Conservation (phyloP, 2,888 invertebrate genomes). For the Aphodius sticticus region DNA sequence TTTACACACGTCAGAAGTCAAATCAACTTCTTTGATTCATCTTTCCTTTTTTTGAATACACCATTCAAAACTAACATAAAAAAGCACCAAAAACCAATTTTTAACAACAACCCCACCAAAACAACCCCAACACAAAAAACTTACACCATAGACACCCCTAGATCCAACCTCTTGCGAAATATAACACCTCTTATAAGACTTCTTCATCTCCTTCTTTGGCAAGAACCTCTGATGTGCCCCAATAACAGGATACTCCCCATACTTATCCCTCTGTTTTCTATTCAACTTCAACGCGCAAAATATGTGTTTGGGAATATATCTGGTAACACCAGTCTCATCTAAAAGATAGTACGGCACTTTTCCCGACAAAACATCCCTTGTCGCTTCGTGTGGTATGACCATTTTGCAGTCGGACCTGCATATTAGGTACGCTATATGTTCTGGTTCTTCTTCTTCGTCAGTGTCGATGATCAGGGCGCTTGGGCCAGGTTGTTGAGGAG, state of each 20-base stretch:
- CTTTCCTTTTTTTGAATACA: too few relatives aligned
- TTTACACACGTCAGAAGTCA: too few relatives aligned
- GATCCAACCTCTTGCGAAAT: slow-evolving; percentile 49
- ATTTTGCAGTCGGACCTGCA: slow-evolving; percentile 69
- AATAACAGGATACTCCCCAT: slow-evolving; percentile 55
- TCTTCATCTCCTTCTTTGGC: slow-evolving; percentile 46
- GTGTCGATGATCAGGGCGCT: slow-evolving; percentile 8
- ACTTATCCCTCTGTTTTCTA: slow-evolving; percentile 61
- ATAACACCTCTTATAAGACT: slow-evolving; percentile 51
- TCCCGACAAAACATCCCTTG: slow-evolving; percentile 77
- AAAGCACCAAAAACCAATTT: too few relatives aligned
- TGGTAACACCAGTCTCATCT: slow-evolving; percentile 72
- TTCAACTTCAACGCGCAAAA: slow-evolving; percentile 77
- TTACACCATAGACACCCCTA: slow-evolving; percentile 51
- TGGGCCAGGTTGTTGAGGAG: slow-evolving; percentile 38
- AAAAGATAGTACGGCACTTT: slow-evolving; percentile 78
- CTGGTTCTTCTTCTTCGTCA: slow-evolving; percentile 39
- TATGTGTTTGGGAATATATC: slow-evolving; percentile 78
- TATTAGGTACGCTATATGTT: slow-evolving; percentile 51
- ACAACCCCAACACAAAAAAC: slow-evolving; percentile 8
- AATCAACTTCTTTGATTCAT: too few relatives aligned
- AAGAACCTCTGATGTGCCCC: slow-evolving; percentile 55
- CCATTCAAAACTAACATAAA: too few relatives aligned
- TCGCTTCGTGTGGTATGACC: slow-evolving; percentile 79
- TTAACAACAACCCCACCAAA: too few relatives aligned